These are phyloP conservation scores for Mystacides longicornis DNA, from an alignment of 2,888 invertebrate genomes.

Conservation along the genomic window DNA sequence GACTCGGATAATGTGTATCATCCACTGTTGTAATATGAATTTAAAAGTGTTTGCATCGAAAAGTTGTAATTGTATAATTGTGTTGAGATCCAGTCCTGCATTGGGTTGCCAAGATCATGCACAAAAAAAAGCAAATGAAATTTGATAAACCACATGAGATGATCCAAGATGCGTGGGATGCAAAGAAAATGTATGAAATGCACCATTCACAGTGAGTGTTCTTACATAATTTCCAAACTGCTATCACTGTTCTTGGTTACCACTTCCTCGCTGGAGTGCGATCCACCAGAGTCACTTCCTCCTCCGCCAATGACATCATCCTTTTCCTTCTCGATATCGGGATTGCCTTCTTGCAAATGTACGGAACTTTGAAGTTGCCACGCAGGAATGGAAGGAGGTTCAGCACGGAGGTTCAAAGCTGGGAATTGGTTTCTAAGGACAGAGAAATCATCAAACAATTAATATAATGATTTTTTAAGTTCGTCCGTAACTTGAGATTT, in stretches of 20 bases:
- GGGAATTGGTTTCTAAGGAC: constrained; percentile 77
- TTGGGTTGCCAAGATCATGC: too few relatives aligned
- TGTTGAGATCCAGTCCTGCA: too few relatives aligned
- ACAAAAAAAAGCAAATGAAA: too few relatives aligned
- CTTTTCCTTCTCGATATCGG: constrained; percentile 24
- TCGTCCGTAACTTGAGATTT: too few relatives aligned
- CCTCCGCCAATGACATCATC: constrained; percentile 31
- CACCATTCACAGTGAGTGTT: too few relatives aligned
- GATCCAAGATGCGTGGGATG: too few relatives aligned
- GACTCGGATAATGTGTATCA: too few relatives aligned
- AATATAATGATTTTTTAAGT: not conserved
- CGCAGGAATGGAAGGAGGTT: constrained; percentile 67
- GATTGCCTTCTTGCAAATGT: constrained; percentile 30
- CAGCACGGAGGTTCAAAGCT: constrained; percentile 52
- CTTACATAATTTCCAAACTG: constrained; percentile 67
- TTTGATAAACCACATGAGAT: too few relatives aligned
- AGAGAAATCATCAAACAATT: constrained; percentile 4
- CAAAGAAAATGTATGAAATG: too few relatives aligned
- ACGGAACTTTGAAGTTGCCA: constrained; percentile 68
- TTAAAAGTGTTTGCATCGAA: too few relatives aligned
- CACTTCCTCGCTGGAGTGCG: constrained; percentile 64
- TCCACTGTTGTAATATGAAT: too few relatives aligned
- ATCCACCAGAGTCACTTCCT: constrained; percentile 57
- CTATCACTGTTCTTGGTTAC: constrained; percentile 69
- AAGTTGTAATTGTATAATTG: too few relatives aligned